Conservation (phyloP, 2,797 vertebrate genomes). For the Coccyzus lansbergi region DNA sequence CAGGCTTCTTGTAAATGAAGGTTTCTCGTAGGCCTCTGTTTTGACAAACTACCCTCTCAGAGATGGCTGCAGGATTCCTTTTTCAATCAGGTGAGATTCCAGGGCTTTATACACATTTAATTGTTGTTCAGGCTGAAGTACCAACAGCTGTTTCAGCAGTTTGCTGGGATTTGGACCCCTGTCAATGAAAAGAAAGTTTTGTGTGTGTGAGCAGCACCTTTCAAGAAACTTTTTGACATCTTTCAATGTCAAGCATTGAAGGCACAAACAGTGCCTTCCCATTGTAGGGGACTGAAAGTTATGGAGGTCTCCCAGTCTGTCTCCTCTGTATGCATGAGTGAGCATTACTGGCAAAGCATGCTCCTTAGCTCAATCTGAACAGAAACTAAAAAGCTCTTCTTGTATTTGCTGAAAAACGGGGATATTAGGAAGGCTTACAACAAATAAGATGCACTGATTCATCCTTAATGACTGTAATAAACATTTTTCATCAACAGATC, state of each 20-base stretch:
- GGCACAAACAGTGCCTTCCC: background rate
- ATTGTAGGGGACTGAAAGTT: background rate
- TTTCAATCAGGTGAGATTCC: conserved; percentile 87
- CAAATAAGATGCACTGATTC: background rate
- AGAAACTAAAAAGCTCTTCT: background rate
- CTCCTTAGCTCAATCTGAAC: background rate
- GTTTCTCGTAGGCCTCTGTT: background rate
- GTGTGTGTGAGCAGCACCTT: background rate
- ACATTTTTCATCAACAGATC: background rate
- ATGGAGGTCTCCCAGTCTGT: background rate
- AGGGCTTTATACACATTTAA: conserved; percentile 90
- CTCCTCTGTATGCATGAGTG: background rate
- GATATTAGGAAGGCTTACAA: background rate
- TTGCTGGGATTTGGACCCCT: conserved; percentile 98
- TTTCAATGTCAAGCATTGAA: too few species aligned
- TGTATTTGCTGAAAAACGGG: background rate
- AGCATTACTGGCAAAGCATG: background rate
- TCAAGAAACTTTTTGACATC: background rate
- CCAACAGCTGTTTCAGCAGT: conserved; percentile 91
- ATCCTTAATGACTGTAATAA: background rate
- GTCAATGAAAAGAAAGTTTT: background rate
- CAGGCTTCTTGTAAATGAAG: conserved; percentile 3
- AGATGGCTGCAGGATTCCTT: conserved; percentile 84
- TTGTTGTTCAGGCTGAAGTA: conserved; percentile 93
- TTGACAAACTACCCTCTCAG: conserved; percentile 64